phyloP scores from a whole-genome alignment of 2,888 invertebrate species.

The Drosophila siamana region DNA sequence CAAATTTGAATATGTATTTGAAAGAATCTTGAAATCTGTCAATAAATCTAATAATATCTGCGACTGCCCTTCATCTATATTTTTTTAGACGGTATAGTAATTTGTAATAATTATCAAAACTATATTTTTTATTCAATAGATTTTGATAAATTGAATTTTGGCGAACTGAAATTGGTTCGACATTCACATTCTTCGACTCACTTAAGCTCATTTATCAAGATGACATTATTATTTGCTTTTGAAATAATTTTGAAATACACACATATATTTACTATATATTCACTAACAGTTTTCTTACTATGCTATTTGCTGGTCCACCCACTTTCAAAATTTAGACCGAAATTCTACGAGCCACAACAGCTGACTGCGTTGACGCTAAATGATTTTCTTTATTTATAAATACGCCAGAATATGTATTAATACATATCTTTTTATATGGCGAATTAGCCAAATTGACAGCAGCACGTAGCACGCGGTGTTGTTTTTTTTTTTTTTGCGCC shows the following conservation, averaged over 20 bases:
- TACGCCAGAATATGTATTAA: constrained; percentile 48
- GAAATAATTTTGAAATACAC: not conserved
- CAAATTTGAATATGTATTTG: too few species aligned
- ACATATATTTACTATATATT: constrained; percentile 1
- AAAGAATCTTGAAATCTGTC: not conserved
- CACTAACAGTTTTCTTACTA: constrained; percentile 9
- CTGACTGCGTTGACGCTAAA: constrained; percentile 58
- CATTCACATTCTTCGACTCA: constrained; percentile 1
- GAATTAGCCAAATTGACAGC: constrained; percentile 57
- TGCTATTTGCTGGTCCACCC: constrained; percentile 42
- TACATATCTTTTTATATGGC: constrained; percentile 53
- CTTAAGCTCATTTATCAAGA: constrained; percentile 10
- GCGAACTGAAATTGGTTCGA: not conserved
- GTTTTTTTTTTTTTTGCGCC: constrained; percentile 18
- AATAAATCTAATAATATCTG: not conserved
- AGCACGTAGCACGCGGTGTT: constrained; percentile 32
- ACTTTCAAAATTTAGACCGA: constrained; percentile 26
- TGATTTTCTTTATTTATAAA: constrained; percentile 61
- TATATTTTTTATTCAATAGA: not conserved
- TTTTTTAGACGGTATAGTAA: not conserved
- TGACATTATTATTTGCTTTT: constrained; percentile 1
- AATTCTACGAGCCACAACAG: constrained; percentile 63
- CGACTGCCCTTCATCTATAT: not conserved
- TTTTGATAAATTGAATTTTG: not conserved
- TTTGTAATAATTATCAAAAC: constrained; percentile 4